Evolutionary conservation across 1,140 invertebrate genomes (phyloP).

Genomic region (Pseudomyrmex flavicornis): DNA sequence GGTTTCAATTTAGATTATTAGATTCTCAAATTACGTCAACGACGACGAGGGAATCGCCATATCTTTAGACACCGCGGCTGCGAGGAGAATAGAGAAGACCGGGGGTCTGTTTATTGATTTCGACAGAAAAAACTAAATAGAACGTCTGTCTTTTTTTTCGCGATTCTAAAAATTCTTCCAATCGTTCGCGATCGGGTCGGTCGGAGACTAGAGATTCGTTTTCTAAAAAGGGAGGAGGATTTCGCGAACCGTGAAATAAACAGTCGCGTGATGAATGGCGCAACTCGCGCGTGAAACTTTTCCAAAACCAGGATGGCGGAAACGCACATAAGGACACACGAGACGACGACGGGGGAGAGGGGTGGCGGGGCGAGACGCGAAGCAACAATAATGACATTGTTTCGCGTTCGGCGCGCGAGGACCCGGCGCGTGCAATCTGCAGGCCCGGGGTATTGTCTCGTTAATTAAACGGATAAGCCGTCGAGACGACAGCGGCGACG

Average conservation of each 20-base stretch:
- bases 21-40: neutral
- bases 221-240: neutral
- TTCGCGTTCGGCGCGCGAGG: constrained; percentile 70
- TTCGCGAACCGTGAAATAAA: constrained; percentile 19
- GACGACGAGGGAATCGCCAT: no score
- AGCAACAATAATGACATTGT: constrained; percentile 78
- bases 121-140: no score
- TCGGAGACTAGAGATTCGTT: neutral
- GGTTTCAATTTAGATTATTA: constrained; percentile 1
- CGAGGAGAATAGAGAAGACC: no score
- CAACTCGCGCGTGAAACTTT: constrained; percentile 42
- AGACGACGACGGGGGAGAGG: neutral
- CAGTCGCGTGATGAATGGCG: constrained; percentile 28
- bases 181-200: no score
- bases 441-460: constrained; percentile 79
- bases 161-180: neutral
- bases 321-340: no score
- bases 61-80: neutral
- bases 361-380: constrained; percentile 18
- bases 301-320: neutral
- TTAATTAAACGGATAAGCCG: constrained; percentile 85
- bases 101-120: neutral
- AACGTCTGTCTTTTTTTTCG: neutral
- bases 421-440: constrained; percentile 73
- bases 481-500: constrained; percentile 32